Percentiles rank a stretch among this genome's conserved stretches.
These are phyloP conservation scores for Axinella damicornis DNA, from an alignment of 37 sponge, comb jelly and placozoan species.

Conservation along the genomic window DNA sequence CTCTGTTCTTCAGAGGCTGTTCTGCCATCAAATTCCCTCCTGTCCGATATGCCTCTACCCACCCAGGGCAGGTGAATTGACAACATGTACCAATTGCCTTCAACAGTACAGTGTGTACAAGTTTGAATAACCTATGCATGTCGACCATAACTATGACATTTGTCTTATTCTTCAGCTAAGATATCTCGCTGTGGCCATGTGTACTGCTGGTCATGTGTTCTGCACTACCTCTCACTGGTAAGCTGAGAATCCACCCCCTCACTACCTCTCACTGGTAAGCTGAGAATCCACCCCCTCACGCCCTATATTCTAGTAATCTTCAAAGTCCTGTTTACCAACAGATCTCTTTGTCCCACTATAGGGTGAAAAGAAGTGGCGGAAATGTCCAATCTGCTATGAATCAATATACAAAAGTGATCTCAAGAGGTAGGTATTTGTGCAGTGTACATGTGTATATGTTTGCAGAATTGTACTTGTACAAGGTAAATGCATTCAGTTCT, in stretches of 20 bases:
- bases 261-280: slow-evolving; percentile 77
- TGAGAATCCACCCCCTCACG: too few relatives aligned
- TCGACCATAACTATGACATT: too few relatives aligned
- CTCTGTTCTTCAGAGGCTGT: slow-evolving; percentile 57
- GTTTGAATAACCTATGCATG: too few relatives aligned
- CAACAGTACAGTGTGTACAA: background rate
- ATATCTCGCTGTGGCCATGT: slow-evolving; percentile 92
- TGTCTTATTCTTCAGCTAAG: slow-evolving; percentile 59
- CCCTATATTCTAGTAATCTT: too few relatives aligned
- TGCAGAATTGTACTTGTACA: too few relatives aligned
- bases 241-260: too few relatives aligned
- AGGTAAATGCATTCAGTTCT: background rate
- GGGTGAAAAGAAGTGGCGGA: slow-evolving; percentile 80
- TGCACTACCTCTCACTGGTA: slow-evolving; percentile 84
- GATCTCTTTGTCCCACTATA: slow-evolving; percentile 8
- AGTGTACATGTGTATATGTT: too few relatives aligned
- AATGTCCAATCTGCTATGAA: slow-evolving; percentile 89
- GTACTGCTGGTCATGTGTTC: slow-evolving; percentile 84
- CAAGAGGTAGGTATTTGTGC: slow-evolving; percentile 66
- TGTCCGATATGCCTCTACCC: slow-evolving; percentile 95
- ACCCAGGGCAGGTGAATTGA: slow-evolving; percentile 74
- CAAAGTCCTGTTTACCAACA: too few relatives aligned
- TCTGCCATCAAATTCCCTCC: slow-evolving; percentile 88
- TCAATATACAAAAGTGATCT: slow-evolving; percentile 69
- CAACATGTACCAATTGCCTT: background rate